Conservation (phyloP, 1,140 invertebrate species). For the Drosophila tsacasi region DNA sequence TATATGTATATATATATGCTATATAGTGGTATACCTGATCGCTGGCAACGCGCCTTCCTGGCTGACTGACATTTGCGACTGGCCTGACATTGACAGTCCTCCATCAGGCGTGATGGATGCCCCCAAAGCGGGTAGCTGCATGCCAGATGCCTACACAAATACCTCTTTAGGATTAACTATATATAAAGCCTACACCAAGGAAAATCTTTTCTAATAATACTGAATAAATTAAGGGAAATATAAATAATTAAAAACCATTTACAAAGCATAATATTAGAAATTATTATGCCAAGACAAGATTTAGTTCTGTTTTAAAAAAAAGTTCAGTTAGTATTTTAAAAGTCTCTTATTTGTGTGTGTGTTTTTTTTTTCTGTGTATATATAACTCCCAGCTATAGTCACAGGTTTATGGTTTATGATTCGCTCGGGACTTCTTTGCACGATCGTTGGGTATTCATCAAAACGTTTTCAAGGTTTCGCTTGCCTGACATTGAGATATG, state of each 20-base stretch:
- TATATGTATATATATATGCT: not conserved
- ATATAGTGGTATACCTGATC: slow-evolving; percentile 8
- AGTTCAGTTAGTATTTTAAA: not conserved
- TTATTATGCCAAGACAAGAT: not conserved
- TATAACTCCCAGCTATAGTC: slow-evolving; percentile 11
- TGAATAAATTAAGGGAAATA: not conserved
- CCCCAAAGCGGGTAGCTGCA: slow-evolving; percentile 54
- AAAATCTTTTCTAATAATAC: not conserved
- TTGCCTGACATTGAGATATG: slow-evolving; percentile 29
- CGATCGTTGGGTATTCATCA: slow-evolving; percentile 49
- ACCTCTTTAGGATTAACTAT: not conserved
- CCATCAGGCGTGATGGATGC: slow-evolving; percentile 62
- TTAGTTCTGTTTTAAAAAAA: not conserved
- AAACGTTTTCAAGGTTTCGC: slow-evolving; percentile 50
- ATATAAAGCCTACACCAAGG: not conserved
- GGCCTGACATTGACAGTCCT: slow-evolving; percentile 71
- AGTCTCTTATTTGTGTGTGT: too few relatives aligned
- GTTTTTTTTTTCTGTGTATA: not conserved
- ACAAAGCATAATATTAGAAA: not conserved
- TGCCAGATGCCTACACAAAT: slow-evolving; percentile 50
- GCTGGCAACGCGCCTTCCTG: slow-evolving; percentile 36
- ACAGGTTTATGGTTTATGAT: slow-evolving; percentile 62
- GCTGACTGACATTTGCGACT: slow-evolving; percentile 57
- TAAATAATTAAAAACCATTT: not conserved
- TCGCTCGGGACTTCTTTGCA: slow-evolving; percentile 47